Evolutionary conservation across 1,140 invertebrate genomes (phyloP), one percentile per base, ranked within the genome.

Genomic region (Epicauta chinensis): DNA sequence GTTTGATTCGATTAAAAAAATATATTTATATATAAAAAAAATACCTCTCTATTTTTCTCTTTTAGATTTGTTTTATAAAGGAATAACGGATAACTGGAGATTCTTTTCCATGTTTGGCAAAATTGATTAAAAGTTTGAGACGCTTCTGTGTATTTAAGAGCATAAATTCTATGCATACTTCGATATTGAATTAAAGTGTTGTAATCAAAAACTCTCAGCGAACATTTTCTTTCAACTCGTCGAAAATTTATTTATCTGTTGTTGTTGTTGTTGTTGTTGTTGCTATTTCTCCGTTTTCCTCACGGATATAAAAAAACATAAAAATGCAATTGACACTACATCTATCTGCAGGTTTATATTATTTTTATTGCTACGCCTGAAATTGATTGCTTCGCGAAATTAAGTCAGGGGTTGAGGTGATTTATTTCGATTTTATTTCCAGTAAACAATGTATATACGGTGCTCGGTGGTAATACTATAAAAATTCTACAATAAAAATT

Each of bases 101-200:
- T 61, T 67, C 65, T 64, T 66, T 64, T 66, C 59, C 64, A 57
- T 63, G 60, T 66, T 67, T 60, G 10, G 62, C n/a, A 64, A 67
- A 66, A 67, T 66, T 67, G 64, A 66, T 66, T 67, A 66, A 67
- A 67, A 67, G 52, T 67, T 67, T 66, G 61, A 64, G 64, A 62
- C 60, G 59, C 60, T 60, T 53, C 60, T 54, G 52, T 55, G 62
- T 64, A 65, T 67, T 64, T 67, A 65, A 65, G 61, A 62, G 65
- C 65, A 67, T 67, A 67, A 67, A 67, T 67, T 67, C 64, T 67
- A 66, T 65, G 65, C 65, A 67, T 67, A 67, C 65, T 67, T 67
- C 65, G 64, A 64, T 66, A 67, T 67, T 66, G 65, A 64, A 67
- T 67, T 67, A 67, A 66, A 67, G 62, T 63, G 64, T 65, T 66